Conservation (phyloP, 2,113 vertebrate genomes). For the Phalacrocorax aristotelis region DNA sequence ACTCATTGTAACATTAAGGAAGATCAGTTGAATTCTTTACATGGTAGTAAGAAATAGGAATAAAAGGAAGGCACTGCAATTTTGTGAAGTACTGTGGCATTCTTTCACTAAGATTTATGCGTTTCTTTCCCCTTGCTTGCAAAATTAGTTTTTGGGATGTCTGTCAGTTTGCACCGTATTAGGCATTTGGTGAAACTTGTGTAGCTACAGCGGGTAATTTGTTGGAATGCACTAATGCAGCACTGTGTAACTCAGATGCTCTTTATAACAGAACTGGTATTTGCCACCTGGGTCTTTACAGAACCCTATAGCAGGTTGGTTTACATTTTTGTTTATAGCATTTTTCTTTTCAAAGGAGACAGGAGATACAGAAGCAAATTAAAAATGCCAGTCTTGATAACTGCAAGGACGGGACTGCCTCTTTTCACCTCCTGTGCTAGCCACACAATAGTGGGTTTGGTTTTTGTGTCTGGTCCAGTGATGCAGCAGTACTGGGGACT, state of each 20-base stretch:
- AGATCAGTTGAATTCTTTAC: background rate
- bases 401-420: fast-evolving
- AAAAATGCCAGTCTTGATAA: background rate
- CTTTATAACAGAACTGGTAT: background rate
- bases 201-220: background rate
- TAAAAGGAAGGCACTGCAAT: background rate
- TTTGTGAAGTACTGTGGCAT: background rate
- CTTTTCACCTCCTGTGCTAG: background rate
- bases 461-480: background rate
- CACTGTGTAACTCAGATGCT: background rate
- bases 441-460: background rate
- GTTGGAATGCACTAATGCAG: background rate
- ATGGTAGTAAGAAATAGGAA: background rate
- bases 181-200: background rate
- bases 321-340: background rate
- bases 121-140: background rate
- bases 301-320: background rate
- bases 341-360: background rate
- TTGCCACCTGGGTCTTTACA: background rate
- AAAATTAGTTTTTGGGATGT: background rate
- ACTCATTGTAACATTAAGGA: background rate
- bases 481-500: background rate
- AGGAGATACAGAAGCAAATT: background rate
- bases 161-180: background rate
- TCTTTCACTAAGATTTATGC: background rate